These are phyloP conservation scores for Cephus spinipes DNA, from an alignment of 2,888 invertebrate species.

Conservation along the genomic window DNA sequence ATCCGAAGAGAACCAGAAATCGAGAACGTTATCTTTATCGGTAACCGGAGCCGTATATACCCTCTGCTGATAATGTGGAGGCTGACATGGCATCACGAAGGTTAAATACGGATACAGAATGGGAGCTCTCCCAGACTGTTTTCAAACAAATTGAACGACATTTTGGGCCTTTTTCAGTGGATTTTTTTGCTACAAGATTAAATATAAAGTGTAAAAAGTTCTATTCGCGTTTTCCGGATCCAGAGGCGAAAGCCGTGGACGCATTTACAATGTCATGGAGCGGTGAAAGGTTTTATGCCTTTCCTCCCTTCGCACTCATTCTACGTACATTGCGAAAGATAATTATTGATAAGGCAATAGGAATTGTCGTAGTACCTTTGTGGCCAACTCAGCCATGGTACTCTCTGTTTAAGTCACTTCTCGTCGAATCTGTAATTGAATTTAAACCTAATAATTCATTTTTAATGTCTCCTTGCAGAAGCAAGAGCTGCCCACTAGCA, in stretches of 20 bases:
- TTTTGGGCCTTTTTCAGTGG: slow-evolving; percentile 1
- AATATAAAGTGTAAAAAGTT: not conserved
- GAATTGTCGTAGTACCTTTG: slow-evolving; percentile 22
- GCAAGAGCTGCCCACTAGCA: slow-evolving; percentile 25
- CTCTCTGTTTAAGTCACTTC: slow-evolving; percentile 11
- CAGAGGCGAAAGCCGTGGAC: slow-evolving; percentile 19
- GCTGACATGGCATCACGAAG: slow-evolving; percentile 21
- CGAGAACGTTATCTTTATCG: too few species aligned
- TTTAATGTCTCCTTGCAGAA: slow-evolving; percentile 30
- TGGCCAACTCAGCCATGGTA: slow-evolving; percentile 31
- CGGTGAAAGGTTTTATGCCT: slow-evolving; percentile 25
- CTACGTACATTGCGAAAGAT: slow-evolving; percentile 21
- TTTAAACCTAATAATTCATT: slow-evolving; percentile 25
- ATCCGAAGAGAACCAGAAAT: too few species aligned
- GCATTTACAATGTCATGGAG: slow-evolving; percentile 29
- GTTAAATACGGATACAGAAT: slow-evolving; percentile 18
- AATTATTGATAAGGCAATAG: slow-evolving; percentile 16
- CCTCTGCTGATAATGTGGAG: slow-evolving; percentile 20
- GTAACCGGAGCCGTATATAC: too few species aligned
- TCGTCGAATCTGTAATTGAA: slow-evolving; percentile 5
- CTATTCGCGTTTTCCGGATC: slow-evolving; percentile 1
- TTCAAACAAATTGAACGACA: slow-evolving; percentile 10
- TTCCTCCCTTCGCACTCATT: slow-evolving; percentile 27
- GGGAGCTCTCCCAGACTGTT: slow-evolving; percentile 14
- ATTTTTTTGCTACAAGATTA: slow-evolving; percentile 3